A percentile compares a stretch with the other conserved stretches of the same genome.
phyloP scores from a whole-genome alignment of 2,113 vertebrate species.

The Pseudonaja textilis region DNA sequence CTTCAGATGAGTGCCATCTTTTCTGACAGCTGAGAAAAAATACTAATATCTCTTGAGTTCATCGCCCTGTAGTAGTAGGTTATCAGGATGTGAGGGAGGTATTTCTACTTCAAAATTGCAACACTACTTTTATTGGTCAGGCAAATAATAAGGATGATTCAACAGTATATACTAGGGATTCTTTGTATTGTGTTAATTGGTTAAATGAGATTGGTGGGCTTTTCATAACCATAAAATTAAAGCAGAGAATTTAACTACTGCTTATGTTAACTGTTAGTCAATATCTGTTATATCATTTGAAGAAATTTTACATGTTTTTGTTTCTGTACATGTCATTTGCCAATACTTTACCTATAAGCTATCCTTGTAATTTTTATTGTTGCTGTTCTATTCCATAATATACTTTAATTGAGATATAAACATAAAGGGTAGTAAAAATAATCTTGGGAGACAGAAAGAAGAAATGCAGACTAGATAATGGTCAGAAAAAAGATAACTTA shows the following conservation, averaged over 20 bases:
- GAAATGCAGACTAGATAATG: background rate
- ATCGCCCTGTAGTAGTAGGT: background rate
- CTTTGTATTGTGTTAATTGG: background rate
- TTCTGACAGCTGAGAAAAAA: background rate
- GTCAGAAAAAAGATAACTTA: background rate
- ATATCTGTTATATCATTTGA: background rate
- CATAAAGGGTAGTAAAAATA: background rate
- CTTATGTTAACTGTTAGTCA: background rate
- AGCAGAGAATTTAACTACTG: background rate
- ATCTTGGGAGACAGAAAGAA: background rate
- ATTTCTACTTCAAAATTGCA: background rate
- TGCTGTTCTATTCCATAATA: background rate
- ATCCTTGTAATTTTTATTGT: background rate
- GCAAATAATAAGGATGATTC: background rate
- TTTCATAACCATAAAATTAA: background rate
- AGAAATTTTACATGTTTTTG: background rate
- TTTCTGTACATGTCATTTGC: background rate
- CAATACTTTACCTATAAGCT: background rate
- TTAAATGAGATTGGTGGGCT: background rate
- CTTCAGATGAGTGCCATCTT: background rate
- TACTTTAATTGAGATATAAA: background rate
- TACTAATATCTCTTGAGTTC: background rate
- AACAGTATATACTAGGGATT: background rate
- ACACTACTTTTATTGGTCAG: background rate
- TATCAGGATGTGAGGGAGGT: background rate